phyloP scores from a whole-genome alignment of 2,113 vertebrate genomes.

The Dasyprocta punctata region DNA sequence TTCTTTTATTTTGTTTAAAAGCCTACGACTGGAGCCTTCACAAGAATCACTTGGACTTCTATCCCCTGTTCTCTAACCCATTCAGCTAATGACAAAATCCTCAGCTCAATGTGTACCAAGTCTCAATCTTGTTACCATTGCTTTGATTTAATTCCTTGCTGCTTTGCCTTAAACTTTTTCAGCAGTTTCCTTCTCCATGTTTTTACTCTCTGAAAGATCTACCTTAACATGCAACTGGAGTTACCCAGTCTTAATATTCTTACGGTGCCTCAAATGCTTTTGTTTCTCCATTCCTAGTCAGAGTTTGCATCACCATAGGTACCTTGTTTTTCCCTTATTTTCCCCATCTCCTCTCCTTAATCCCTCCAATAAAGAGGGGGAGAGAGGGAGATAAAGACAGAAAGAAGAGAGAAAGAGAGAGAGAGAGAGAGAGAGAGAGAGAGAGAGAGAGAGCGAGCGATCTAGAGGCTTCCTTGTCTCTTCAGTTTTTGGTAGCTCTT shows the following conservation, averaged over 20 bases:
- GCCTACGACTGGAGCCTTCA: background rate
- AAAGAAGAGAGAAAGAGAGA: background rate
- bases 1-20: constrained; percentile 27
- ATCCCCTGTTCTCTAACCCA: background rate
- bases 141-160: background rate
- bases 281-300: background rate
- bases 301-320: background rate
- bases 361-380: background rate
- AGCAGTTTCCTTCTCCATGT: background rate
- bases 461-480: background rate
- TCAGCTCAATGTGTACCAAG: background rate
- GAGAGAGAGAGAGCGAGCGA: background rate
- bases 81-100: background rate
- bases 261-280: background rate
- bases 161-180: background rate
- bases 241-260: background rate
- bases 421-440: background rate
- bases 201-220: background rate
- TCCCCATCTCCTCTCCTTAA: background rate
- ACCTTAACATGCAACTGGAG: background rate
- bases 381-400: background rate
- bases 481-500: background rate
- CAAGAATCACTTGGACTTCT: background rate
- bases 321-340: background rate
- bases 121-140: background rate